Percentiles rank a stretch among this genome's conserved stretches.
Conservation (phyloP, 2,797 vertebrate genomes). For the Pteronotus mesoamericanus region DNA sequence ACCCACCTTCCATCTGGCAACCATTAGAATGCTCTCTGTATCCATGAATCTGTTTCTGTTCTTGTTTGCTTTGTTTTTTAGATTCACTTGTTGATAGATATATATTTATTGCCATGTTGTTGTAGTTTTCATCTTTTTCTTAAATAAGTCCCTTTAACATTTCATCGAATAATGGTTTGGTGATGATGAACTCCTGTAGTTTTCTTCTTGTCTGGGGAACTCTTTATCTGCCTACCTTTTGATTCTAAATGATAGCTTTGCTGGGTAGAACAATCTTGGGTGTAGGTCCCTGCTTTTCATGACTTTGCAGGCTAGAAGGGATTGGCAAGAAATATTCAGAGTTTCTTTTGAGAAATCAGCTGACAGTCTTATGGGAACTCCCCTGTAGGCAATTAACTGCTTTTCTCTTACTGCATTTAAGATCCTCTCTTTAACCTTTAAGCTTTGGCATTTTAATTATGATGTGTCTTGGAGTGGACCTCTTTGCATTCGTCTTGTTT, state of each 20-base stretch:
- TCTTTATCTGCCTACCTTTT: not conserved
- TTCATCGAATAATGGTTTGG: not conserved
- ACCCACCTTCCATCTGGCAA: not conserved
- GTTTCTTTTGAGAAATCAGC: not conserved
- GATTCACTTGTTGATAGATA: not conserved
- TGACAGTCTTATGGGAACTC: not conserved
- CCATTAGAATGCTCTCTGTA: not conserved
- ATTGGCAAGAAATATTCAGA: no score
- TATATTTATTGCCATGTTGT: not conserved
- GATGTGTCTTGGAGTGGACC: no score
- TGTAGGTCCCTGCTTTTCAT: not conserved
- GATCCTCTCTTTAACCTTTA: no score
- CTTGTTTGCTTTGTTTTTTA: not conserved
- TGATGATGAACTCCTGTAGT: not conserved
- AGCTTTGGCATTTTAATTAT: no score
- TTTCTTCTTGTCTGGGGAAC: not conserved
- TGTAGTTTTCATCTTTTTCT: not conserved
- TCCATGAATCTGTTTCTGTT: not conserved
- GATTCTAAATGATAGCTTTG: not conserved
- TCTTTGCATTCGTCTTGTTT: no score
- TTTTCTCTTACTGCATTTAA: no score
- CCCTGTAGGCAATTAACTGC: not conserved
- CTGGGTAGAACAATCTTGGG: not conserved
- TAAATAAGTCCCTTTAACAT: not conserved
- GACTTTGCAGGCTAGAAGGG: no score